phyloP scores from a whole-genome alignment of 1,140 invertebrate species.

The Macrobrachium nipponense region DNA sequence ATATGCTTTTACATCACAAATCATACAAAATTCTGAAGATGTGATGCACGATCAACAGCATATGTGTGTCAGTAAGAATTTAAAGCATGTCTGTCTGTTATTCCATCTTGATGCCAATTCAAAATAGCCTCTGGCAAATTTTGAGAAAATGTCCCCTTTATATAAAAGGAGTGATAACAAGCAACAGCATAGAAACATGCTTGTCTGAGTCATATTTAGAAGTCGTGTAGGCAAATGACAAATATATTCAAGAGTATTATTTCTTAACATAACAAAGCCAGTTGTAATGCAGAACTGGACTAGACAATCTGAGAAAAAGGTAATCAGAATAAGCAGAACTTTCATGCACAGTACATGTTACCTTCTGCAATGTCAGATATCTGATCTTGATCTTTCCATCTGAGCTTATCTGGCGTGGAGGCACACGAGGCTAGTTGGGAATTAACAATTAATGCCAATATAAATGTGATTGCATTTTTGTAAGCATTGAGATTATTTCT shows the following conservation, averaged over 20 bases:
- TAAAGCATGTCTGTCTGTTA: no score
- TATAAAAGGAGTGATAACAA: no score
- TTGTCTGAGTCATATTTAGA: no score
- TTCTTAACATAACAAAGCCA: slow-evolving; percentile 13
- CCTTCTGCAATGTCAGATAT: slow-evolving; percentile 57
- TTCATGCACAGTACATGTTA: slow-evolving; percentile 55
- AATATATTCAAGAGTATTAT: background rate
- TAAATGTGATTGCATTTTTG: background rate
- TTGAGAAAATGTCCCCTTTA: no score
- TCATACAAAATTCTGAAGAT: no score
- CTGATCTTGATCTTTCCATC: slow-evolving; percentile 61
- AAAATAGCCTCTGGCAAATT: no score
- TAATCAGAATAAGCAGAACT: slow-evolving; percentile 51
- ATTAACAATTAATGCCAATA: slow-evolving; percentile 40
- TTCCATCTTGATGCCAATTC: no score
- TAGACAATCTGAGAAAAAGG: slow-evolving; percentile 42
- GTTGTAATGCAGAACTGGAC: slow-evolving; percentile 35
- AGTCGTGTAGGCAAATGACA: no score
- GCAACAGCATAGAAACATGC: no score
- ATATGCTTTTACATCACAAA: no score
- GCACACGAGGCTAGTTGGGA: slow-evolving; percentile 54
- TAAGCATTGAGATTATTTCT: background rate
- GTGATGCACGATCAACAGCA: no score
- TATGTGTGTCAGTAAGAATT: no score
- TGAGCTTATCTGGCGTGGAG: slow-evolving; percentile 57